phyloP scores from a whole-genome alignment of 53 echinoderm and acorn worm species.

The Zoroaster sp. region DNA sequence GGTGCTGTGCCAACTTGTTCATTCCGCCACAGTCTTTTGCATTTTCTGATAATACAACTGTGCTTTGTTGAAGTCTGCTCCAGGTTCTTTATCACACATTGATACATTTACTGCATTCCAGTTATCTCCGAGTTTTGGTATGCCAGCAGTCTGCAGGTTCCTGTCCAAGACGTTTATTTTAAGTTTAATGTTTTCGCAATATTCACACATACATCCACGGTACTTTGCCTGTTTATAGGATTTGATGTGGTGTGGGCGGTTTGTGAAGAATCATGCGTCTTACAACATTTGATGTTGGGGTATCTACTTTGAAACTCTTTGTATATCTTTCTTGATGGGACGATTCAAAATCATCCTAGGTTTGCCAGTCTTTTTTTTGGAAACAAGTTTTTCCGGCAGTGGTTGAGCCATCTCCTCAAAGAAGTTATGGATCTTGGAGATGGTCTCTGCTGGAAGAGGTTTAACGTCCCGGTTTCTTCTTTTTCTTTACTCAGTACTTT shows the following conservation, averaged over 20 bases:
- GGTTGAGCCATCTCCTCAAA: not conserved
- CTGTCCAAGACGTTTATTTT: conserved; percentile 37
- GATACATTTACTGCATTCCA: not conserved
- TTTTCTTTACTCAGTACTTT: not conserved
- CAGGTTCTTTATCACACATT: conserved; percentile 38
- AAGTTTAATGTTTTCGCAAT: conserved; percentile 54
- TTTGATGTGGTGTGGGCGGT: conserved; percentile 38
- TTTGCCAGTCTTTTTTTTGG: conserved; percentile 70
- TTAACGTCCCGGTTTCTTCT: not conserved
- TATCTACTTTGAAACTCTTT: conserved; percentile 28
- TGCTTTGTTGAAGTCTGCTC: conserved; percentile 4
- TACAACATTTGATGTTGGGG: conserved; percentile 5
- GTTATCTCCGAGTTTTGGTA: not conserved
- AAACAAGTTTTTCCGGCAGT: not conserved
- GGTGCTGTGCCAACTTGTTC: conserved; percentile 12
- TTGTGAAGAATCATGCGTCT: conserved; percentile 23
- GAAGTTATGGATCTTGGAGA: not conserved
- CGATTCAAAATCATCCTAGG: conserved; percentile 53
- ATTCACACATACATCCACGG: conserved; percentile 56
- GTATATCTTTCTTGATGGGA: conserved; percentile 52
- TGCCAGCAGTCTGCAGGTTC: conserved; percentile 1
- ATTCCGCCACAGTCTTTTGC: conserved; percentile 23
- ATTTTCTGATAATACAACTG: conserved; percentile 2
- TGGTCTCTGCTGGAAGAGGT: not conserved
- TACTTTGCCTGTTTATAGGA: conserved; percentile 40